Base-by-base conservation (phyloP, 2,797 vertebrate species). In the Pipistrellus pipistrellus region DNA sequence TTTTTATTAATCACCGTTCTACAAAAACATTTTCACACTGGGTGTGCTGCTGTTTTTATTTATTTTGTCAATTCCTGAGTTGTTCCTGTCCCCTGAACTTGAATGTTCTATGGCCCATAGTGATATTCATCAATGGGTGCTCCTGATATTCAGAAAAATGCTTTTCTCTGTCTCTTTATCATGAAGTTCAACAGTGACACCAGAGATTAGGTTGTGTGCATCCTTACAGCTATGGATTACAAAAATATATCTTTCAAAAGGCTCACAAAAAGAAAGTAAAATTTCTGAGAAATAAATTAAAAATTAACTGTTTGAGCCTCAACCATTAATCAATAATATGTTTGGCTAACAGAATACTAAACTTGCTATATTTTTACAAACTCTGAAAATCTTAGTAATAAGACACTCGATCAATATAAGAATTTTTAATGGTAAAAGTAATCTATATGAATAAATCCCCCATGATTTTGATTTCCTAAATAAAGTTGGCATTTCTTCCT, bases 101-200 rank as follows among this genome's bases (percentile, higher is more conserved):
- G 48, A 83, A 89, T 93, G 94, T 96, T 84, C 21, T 96, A 94
- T 96, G 95, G 92, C 62, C 95, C 48, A 5, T 30, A 88, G 84
- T 94, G 95, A 93, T 97, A 97, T 85, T 97, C 59, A 93, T 85
- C 90, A 38, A 76, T 95, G 73, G 55, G 53, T 95, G 51, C 38
- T 53, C 90, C 87, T 87, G 80, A 69, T 38, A 12, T 85, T 92
- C 25, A 97, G 97, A 96, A 94, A 95, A 95, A 95, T 59, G 71
- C 10, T 21, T 94, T 88, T 62, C 51, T 89, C 92, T 71, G 15
- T 30, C 69, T 89, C 85, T 88, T 97, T 88, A 84, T 55, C 46
- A 84, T 88, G 78, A 97, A 96, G 88, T 96, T 96, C 89, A 91
- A 51, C 64, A 75, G 84, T 96, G 87, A 96, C 48, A 96, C 6